These are phyloP conservation scores for Sphaeramia orbicularis DNA, from an alignment of 2,797 vertebrate genomes.

Conservation along the genomic window DNA sequence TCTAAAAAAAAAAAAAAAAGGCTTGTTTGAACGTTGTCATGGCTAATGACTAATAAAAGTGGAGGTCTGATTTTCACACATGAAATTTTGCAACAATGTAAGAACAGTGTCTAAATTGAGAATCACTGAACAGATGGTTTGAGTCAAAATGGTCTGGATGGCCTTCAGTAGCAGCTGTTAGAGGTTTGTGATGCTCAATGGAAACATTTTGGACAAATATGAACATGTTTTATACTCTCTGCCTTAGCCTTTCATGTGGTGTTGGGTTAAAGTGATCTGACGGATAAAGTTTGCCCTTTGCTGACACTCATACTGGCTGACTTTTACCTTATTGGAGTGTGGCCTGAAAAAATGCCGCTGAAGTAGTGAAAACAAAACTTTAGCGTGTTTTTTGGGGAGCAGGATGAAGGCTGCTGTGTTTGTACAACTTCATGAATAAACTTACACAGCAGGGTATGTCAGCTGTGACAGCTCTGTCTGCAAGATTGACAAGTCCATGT, in stretches of 20 bases:
- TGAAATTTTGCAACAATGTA: too few relatives aligned
- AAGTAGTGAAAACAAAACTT: background rate
- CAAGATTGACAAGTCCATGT: constrained; percentile 72
- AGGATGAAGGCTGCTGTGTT: background rate
- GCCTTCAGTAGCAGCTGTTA: too few relatives aligned
- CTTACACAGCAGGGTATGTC: constrained; percentile 7
- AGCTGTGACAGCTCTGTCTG: constrained; percentile 59
- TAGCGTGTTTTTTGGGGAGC: background rate
- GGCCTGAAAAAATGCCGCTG: background rate
- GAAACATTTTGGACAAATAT: too few relatives aligned
- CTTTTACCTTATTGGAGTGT: background rate
- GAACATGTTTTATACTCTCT: too few relatives aligned
- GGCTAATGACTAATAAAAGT: too few relatives aligned
- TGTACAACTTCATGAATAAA: background rate
- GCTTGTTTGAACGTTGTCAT: too few relatives aligned
- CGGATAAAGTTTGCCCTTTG: background rate
- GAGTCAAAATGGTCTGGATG: too few relatives aligned
- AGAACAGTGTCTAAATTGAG: too few relatives aligned
- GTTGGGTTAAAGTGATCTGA: background rate
- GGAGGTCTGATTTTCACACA: too few relatives aligned
- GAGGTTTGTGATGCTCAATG: too few relatives aligned
- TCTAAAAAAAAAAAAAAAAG: too few relatives aligned
- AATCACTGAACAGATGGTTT: too few relatives aligned
- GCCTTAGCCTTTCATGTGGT: background rate
- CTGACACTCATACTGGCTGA: background rate